Evolutionary conservation across 1,140 invertebrate species (phyloP), one percentile per base, ranked within the genome.

Genomic region (Holotrichia oblita): DNA sequence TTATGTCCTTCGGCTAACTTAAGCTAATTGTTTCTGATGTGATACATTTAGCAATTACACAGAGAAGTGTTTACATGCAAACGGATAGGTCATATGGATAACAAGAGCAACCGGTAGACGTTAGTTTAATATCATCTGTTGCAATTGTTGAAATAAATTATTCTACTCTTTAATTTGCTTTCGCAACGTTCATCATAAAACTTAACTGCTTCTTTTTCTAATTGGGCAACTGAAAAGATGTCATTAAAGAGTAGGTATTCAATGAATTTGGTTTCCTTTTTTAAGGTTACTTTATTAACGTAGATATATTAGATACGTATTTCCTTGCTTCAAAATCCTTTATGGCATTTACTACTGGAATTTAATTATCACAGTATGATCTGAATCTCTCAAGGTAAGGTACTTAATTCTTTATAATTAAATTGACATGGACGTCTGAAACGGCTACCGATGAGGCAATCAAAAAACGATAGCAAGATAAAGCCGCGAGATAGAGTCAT

Each of bases 321-420:
- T 69, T 69, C 22, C 22, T 27, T 69, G 10, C 61, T 69, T 41
- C 40, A 42, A 40, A 44, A 41, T 41, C 73, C 40, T 20, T 22
- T 74, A 44, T 34, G 40, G 14, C 40, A 17, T 74, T 74, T 42
- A 44, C 73, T 40, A 40, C 73, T 44, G 73, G 73, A 41, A 74
- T 74, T 74, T 74, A 74, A 74, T 74, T 74, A 74, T 74, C 73
- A 34, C 24, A 74, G 41, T 41, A 74, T 74, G 73, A 74, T 74
- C 73, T 74, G 41, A 74, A 74, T 74, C 41, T 74, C 41, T 74
- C 73, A 12, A 44, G 73, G 40, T 40, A 41, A 41, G 73, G 73
- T 44, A 41, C 73, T 74, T 44, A 44, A 40, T 74, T 74, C 73
- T 74, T 74, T 74, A 74, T 74, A 74, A 74, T 74, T 74, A 74